phyloP scores from a whole-genome alignment of 2,888 invertebrate genomes.

The Caprella mutica region DNA sequence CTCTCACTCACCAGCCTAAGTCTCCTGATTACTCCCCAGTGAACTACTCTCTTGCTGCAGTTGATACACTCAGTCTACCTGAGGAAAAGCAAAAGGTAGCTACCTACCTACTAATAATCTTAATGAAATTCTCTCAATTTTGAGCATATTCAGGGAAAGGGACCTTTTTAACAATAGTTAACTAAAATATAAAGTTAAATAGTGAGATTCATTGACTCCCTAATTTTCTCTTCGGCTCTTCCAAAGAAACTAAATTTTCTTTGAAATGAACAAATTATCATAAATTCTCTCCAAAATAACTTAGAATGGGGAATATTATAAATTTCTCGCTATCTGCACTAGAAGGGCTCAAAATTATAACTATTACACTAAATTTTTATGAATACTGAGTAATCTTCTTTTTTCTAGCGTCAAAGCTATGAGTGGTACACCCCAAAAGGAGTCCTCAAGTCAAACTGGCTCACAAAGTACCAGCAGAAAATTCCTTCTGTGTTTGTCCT shows the following conservation, averaged over 20 bases:
- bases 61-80: too few species aligned
- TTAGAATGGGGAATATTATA: neutral
- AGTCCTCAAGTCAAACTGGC: conserved; percentile 87
- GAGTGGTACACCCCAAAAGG: conserved; percentile 94
- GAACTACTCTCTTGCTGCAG: too few species aligned
- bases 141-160: too few species aligned
- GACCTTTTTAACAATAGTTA: too few species aligned
- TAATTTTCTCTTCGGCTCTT: neutral
- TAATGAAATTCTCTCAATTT: neutral
- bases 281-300: too few species aligned
- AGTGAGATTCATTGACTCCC: conserved; percentile 40
- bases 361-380: too few species aligned
- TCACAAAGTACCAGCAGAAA: conserved; percentile 76
- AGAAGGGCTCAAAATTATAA: neutral
- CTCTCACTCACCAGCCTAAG: too few species aligned
- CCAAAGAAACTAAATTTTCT: too few species aligned
- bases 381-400: too few species aligned
- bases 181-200: too few species aligned
- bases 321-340: neutral
- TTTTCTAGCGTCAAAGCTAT: conserved; percentile 48
- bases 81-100: neutral
- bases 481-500: conserved; percentile 87
- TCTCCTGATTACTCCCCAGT: too few species aligned
- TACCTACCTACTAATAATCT: neutral
- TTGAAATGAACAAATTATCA: too few species aligned